Base-by-base conservation (phyloP, 2,888 invertebrate genomes). In the Spisula solida region DNA sequence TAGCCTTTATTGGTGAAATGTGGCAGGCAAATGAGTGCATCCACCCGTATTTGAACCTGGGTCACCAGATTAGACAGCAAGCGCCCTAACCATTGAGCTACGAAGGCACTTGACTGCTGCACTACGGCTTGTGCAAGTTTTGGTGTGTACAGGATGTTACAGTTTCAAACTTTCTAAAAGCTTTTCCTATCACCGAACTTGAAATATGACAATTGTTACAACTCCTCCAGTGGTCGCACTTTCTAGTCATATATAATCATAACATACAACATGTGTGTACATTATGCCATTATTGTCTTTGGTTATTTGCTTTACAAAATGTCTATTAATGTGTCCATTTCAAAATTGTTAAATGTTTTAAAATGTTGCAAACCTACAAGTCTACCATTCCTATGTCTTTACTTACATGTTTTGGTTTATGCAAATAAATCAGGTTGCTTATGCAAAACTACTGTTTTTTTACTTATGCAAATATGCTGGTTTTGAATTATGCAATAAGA, bases 171-270 rank as follows among this genome's bases (percentile, higher is more conserved):
- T 41, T 8, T 8, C 41, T 5, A 41, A 41, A 41, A 41, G 8
- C 8, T 41, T 2, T 41, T 41, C 41, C 2, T 41, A 41, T 41
- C 41, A 41, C 41, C 41, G 8, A 2, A 41, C 41, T 60, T 60
- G 60, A 25, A 25, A 5, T 25, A 60, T 25, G n/a, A 4, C n/a
- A 16, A 34, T 31, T 31, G 75, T 34, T 34, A 31, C 34, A 75
- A 75, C 75, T 75, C 34, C 5, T 31, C 16, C 12, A 34, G 75
- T 31, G 34, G 34, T 83, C 29, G 83, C 83, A 83, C 83, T 25
- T 75, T 83, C 83, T 83, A 83, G 83, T 83, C 83, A 51, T 83
- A 75, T 75, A 41, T 51, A 29, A 83, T 25, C 16, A 31, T 75
- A 34, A 34, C 75, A 4, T 75, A 31, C 18, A 75, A 34, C 12